Evolutionary conservation across 2,113 vertebrate genomes (phyloP), one percentile per base, ranked within the genome.

Genomic region (Callorhinus ursinus): DNA sequence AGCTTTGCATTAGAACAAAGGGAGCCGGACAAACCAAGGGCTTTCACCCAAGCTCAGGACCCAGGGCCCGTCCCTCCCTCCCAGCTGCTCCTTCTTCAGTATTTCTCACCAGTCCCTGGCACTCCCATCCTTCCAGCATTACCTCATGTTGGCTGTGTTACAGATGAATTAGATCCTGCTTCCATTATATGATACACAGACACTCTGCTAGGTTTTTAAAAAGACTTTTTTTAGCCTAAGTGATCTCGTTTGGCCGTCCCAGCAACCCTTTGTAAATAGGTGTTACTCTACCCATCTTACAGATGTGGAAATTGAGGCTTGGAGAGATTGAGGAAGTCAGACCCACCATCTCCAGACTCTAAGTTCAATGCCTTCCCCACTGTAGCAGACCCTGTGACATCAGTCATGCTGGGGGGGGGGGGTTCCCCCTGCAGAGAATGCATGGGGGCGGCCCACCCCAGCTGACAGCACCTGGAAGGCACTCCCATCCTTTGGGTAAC

Each of bases 251-350:
- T 16, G 18, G 61, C 39, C 3, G 2, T 88, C 55, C 77, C 7
- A 42, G 46, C 31, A 88, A 69, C 10, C 1, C 33, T 89, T 63
- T 21, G 21, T n/a, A 82, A 26, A 42, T 12, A 76, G 72, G 22
- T 39, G 24, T 63, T 63, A 46, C 42, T 63, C 28, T 63, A 55
- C 59, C 89, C 65, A 71, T 57, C 91, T 88, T 46, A 84, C 63
- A 87, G 61, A 76, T 49, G 24, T 36, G 63, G 67, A 96, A 89
- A 97, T 61, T 57, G 83, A 96, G 95, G 24, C 59, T 77, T 55
- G 46, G 28, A 39, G 61, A 63, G 26, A 0, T 67, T 59, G 72
- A 96, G 79, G 42, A 86, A 72, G 42, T 57, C 76, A 63, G 77
- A 8, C 15, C 18, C 81, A 36, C 14, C 11, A 5, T n/a, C 42